phyloP scores from a whole-genome alignment of 2,113 vertebrate species.

The Erythrolamprus reginae region DNA sequence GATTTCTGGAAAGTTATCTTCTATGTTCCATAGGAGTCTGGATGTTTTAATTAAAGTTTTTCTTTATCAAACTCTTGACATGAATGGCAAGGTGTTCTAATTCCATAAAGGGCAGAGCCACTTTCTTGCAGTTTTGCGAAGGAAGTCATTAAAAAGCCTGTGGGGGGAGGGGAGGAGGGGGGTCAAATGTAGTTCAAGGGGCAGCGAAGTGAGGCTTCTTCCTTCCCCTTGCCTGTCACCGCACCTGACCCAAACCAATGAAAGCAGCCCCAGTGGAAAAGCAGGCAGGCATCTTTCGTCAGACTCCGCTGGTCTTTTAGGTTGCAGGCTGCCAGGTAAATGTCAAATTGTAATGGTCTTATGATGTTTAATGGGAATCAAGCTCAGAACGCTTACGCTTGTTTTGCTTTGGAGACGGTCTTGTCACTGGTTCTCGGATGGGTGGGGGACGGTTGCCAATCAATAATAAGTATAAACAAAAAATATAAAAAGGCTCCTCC shows the following conservation, averaged over 20 bases:
- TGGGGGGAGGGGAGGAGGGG: conserved; percentile 23
- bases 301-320: conserved; percentile 44
- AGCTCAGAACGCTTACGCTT: conserved; percentile 32
- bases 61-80: conserved; percentile 15
- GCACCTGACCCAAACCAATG: conserved; percentile 53
- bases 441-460: conserved; percentile 42
- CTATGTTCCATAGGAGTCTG: background rate
- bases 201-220: conserved; percentile 52
- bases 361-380: conserved; percentile 44
- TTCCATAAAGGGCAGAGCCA: conserved; percentile 34
- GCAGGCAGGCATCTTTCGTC: conserved; percentile 31
- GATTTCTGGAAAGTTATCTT: background rate
- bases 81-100: conserved; percentile 41
- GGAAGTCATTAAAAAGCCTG: conserved; percentile 34
- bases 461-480: conserved; percentile 50
- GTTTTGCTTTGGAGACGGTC: conserved; percentile 55
- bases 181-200: conserved; percentile 53
- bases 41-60: conserved; percentile 25
- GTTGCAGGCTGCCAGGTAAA: conserved; percentile 56
- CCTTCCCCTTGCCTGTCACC: conserved; percentile 40
- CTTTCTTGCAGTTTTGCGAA: conserved; percentile 42
- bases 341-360: conserved; percentile 34
- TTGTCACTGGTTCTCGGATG: conserved; percentile 34
- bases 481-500: conserved; percentile 19
- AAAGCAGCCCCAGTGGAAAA: conserved; percentile 49